Conservation (phyloP, 2,888 invertebrate species). For the Netelia inedita region DNA sequence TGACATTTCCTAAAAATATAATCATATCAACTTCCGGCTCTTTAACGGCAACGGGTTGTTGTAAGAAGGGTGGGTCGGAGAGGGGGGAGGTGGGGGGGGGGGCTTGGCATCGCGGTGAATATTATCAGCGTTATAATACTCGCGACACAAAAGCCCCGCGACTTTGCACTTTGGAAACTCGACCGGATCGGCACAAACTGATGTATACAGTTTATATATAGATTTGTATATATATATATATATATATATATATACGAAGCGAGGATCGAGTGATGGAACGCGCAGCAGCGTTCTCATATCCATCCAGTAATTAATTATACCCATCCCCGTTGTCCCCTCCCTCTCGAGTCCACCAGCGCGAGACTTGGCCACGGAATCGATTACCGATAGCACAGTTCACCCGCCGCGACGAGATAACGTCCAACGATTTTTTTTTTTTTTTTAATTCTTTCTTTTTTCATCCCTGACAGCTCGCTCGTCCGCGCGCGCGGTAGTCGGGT, state of each 20-base stretch:
- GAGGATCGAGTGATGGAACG: conserved; percentile 56
- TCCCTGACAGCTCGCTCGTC: neutral
- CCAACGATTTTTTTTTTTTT: conserved; percentile 24
- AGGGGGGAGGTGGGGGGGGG: too few species aligned
- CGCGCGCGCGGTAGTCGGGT: neutral
- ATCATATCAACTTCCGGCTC: conserved; percentile 35
- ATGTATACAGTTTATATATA: conserved; percentile 20
- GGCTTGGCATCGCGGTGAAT: too few species aligned
- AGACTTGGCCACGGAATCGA: conserved; percentile 58
- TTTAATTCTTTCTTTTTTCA: conserved; percentile 4
- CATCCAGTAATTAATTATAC: conserved; percentile 65
- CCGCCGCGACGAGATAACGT: conserved; percentile 61
- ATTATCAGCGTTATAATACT: too few species aligned
- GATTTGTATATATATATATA: conserved; percentile 10
- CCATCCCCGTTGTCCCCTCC: conserved; percentile 1
- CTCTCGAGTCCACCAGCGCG: neutral
- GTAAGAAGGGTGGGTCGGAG: too few species aligned
- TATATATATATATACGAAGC: conserved; percentile 43
- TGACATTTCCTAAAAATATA: conserved; percentile 45
- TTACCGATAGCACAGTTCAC: conserved; percentile 60
- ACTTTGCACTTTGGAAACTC: conserved; percentile 69
- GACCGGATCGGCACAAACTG: conserved; percentile 70
- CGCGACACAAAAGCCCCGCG: conserved; percentile 15
- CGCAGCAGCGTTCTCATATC: conserved; percentile 55
- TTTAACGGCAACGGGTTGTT: too few species aligned